phyloP scores from a whole-genome alignment of 2,888 invertebrate genomes.

The Acleris emargana region DNA sequence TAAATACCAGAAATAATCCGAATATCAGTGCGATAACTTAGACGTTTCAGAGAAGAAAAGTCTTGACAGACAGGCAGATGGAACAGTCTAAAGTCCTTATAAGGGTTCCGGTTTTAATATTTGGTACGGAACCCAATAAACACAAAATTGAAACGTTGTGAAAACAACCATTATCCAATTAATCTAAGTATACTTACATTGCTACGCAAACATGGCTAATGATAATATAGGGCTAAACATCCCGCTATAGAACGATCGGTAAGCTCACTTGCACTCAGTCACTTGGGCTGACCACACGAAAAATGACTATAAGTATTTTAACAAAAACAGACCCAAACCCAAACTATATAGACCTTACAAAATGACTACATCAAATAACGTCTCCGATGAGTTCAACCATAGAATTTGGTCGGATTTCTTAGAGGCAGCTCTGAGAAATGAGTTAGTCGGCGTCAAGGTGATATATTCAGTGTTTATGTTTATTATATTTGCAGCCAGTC shows the following conservation, averaged over 20 bases:
- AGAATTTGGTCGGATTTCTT: conserved; percentile 27
- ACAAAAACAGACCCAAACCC: background rate
- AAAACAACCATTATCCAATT: conserved; percentile 25
- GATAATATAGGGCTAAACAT: conserved; percentile 4
- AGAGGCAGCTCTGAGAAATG: conserved; percentile 22
- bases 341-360: background rate
- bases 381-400: conserved; percentile 17
- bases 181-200: conserved; percentile 21
- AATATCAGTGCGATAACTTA: too few species aligned
- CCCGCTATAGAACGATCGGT: background rate
- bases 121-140: too few species aligned
- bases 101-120: too few species aligned
- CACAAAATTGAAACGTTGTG: background rate
- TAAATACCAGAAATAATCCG: too few species aligned
- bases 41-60: too few species aligned
- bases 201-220: conserved; percentile 21
- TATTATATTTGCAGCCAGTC: conserved; percentile 32
- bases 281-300: background rate
- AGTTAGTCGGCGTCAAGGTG: conserved; percentile 14
- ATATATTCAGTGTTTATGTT: conserved; percentile 20
- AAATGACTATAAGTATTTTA: background rate
- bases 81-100: too few species aligned
- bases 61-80: too few species aligned
- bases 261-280: conserved; percentile 15
- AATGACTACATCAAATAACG: conserved; percentile 13